Conservation (phyloP, 2,888 invertebrate genomes). For the Acronicta psi region DNA sequence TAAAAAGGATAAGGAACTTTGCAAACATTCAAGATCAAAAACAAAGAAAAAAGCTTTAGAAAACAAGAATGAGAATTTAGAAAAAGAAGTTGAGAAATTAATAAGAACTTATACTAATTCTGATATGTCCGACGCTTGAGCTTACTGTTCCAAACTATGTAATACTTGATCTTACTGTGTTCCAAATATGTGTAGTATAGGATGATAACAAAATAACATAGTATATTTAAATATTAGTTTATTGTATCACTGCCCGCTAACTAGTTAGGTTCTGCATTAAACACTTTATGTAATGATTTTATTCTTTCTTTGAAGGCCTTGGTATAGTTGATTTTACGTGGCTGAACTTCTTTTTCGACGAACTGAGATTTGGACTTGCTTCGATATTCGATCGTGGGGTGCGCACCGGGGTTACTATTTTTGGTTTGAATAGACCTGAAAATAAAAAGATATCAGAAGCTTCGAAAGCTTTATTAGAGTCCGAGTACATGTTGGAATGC, state of each 20-base stretch:
- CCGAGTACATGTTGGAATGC: no score
- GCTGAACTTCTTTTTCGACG: constrained; percentile 77
- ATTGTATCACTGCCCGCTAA: constrained; percentile 43
- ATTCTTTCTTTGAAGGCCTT: constrained; percentile 74
- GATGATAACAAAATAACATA: constrained; percentile 37
- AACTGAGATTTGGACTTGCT: constrained; percentile 71
- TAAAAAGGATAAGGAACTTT: constrained; percentile 62
- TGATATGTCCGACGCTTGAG: constrained; percentile 66
- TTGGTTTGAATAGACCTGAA: constrained; percentile 76
- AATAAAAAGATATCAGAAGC: constrained; percentile 13
- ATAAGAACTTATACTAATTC: constrained; percentile 68
- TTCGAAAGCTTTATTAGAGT: background rate
- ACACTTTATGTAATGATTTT: constrained; percentile 40
- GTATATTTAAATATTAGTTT: constrained; percentile 50
- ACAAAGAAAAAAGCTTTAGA: constrained; percentile 66
- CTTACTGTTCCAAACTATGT: constrained; percentile 14
- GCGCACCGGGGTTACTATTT: constrained; percentile 70
- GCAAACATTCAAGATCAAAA: constrained; percentile 65
- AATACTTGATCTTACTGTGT: constrained; percentile 46
- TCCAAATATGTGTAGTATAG: constrained; percentile 30
- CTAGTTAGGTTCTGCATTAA: constrained; percentile 46
- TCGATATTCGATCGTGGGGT: constrained; percentile 60
- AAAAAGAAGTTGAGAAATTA: constrained; percentile 79
- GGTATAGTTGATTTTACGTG: constrained; percentile 85
- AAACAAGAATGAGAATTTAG: constrained; percentile 68